Percentiles rank a stretch among this genome's conserved stretches.
Evolutionary conservation across 2,888 invertebrate species (phyloP).

Genomic region (Lymantria monacha): DNA sequence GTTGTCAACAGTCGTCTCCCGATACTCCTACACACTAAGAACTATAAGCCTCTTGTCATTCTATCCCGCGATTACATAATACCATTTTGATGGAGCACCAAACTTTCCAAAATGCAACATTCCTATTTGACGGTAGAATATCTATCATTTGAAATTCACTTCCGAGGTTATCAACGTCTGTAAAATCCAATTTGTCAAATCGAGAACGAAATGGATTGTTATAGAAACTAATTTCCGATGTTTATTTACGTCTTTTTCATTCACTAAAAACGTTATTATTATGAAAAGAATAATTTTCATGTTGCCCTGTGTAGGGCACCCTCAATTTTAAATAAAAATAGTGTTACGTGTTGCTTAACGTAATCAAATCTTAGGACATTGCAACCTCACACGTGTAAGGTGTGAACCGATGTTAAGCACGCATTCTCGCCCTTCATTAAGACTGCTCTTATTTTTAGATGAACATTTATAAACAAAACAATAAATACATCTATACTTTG

Average conservation of each 20-base stretch:
- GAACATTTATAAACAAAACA: conserved; percentile 56
- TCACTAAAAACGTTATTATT: conserved; percentile 25
- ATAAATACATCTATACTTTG: conserved; percentile 57
- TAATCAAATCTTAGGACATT: conserved; percentile 71
- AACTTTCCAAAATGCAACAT: conserved; percentile 1
- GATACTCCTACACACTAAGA: conserved; percentile 47
- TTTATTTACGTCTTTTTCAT: conserved; percentile 24
- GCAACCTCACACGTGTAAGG: conserved; percentile 59
- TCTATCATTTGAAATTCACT: neutral
- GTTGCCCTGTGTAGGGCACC: conserved; percentile 36
- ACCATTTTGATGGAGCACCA: conserved; percentile 3
- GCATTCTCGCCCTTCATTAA: conserved; percentile 57
- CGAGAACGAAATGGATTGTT: conserved; percentile 14
- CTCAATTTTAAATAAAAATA: conserved; percentile 57
- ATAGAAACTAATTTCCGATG: conserved; percentile 23
- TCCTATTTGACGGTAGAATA: neutral
- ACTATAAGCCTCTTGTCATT: conserved; percentile 26
- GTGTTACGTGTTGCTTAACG: conserved; percentile 49
- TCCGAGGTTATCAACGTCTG: conserved; percentile 7
- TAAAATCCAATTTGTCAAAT: conserved; percentile 19
- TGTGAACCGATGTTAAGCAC: conserved; percentile 69
- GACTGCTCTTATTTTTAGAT: conserved; percentile 58
- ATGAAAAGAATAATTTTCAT: conserved; percentile 29
- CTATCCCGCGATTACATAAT: conserved; percentile 9
- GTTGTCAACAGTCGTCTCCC: conserved; percentile 45